These are phyloP conservation scores for Hipparchia sbordonii DNA, from an alignment of 2,888 invertebrate species.

Conservation along the genomic window DNA sequence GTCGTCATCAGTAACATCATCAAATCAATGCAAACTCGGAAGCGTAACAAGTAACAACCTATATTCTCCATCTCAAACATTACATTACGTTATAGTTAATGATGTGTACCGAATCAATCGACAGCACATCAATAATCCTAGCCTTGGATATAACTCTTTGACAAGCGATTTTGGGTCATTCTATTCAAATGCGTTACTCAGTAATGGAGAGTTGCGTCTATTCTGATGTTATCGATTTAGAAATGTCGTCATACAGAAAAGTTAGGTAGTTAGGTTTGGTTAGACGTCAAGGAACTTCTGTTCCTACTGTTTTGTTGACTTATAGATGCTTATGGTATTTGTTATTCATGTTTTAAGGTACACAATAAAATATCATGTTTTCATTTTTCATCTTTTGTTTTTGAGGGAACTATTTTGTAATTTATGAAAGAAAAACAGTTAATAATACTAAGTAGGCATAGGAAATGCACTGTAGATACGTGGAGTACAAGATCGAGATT, in stretches of 20 bases:
- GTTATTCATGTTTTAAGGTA: too few relatives aligned
- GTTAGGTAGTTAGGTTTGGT: neutral
- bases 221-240: slow-evolving; percentile 4
- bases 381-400: too few relatives aligned
- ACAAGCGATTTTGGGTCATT: slow-evolving; percentile 47
- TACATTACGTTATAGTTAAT: slow-evolving; percentile 59
- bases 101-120: slow-evolving; percentile 55
- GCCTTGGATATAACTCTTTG: slow-evolving; percentile 50
- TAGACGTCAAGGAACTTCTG: neutral
- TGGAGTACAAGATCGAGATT: too few relatives aligned
- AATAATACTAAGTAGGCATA: too few relatives aligned
- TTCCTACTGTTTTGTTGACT: too few relatives aligned
- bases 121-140: slow-evolving; percentile 55
- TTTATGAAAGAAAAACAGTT: too few relatives aligned
- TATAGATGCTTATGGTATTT: too few relatives aligned
- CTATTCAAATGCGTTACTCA: slow-evolving; percentile 32
- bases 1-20: neutral
- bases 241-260: neutral
- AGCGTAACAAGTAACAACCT: slow-evolving; percentile 26
- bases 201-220: slow-evolving; percentile 18
- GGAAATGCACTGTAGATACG: too few relatives aligned
- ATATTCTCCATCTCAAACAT: slow-evolving; percentile 49
- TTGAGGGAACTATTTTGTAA: too few relatives aligned
- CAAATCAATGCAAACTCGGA: slow-evolving; percentile 30
- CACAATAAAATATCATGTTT: too few relatives aligned